Base-by-base conservation (phyloP, 2,113 vertebrate genomes). In the Catharus fuscescens region DNA sequence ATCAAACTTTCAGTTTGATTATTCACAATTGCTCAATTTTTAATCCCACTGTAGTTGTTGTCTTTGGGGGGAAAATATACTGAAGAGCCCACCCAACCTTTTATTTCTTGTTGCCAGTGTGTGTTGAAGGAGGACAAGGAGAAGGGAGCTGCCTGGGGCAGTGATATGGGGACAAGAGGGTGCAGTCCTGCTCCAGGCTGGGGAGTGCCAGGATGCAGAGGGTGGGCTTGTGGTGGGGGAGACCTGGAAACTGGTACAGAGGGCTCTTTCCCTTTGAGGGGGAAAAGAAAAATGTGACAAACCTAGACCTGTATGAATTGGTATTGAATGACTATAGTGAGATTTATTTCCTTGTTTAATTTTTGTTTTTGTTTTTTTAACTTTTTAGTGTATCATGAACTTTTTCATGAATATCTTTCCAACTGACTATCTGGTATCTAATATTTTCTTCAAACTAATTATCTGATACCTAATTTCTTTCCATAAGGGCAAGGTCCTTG, bases 1-100 rank as follows among this genome's bases (percentile, higher is more conserved):
- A 94, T 96, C 97, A 97, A 98, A 59, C 25, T 56, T 59, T 69
- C 12, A 11, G 48, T 97, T 95, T 93, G 36, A 59, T 88, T 47
- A 45, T 6, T 54, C 1, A 5, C 29, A 70, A 79, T 10, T 3
- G 2, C 7, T 80, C 0, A 2, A 80, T 44, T 91, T 77, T 50
- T 42, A 45, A 32, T 85, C 2, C 1, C 3, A 1, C 2, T 25
- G 14, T 11, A 42, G 28, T 29, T 2, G 5, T 8, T 50, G 16
- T 9, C 50, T 42, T 6, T 9, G 11, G 25, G 6, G 8, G 2
- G 14, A 34, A 17, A 5, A 3, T 3, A 3, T 38, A 36, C 6
- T 5, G 9, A 32, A 26, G 34, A 32, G 3, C 4, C 17, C 5
- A 21, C 4, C 17, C 5, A 21, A 3, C 1, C 3, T 59, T 47